Conservation (phyloP, 2,888 invertebrate genomes). For the Drosophila setosimentum region DNA sequence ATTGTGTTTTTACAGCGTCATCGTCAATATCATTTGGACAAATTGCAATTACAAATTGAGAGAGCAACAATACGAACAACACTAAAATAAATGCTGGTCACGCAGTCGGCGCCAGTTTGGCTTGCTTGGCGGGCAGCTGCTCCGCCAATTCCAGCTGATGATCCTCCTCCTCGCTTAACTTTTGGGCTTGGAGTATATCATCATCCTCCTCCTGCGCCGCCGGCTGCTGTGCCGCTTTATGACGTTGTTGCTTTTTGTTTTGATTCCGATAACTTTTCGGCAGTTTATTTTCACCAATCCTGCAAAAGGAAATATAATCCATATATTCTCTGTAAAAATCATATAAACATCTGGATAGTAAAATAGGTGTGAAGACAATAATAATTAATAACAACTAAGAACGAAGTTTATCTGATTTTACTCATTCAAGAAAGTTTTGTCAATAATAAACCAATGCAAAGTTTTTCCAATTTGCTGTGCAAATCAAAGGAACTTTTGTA, state of each 20-base stretch:
- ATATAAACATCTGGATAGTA: neutral
- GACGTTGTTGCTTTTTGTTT: constrained; percentile 87
- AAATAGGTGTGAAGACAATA: neutral
- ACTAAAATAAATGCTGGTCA: constrained; percentile 40
- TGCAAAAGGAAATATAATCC: constrained; percentile 69
- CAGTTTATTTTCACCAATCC: constrained; percentile 88
- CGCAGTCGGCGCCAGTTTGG: constrained; percentile 63
- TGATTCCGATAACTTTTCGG: constrained; percentile 89
- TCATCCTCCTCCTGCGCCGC: neutral
- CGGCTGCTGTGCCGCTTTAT: constrained; percentile 39
- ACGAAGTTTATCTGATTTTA: no score
- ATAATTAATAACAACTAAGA: no score
- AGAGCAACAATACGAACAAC: constrained; percentile 29
- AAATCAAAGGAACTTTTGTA: no score
- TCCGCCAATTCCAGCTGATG: constrained; percentile 9
- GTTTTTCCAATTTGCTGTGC: no score
- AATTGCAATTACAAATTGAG: constrained; percentile 50
- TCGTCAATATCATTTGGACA: constrained; percentile 18
- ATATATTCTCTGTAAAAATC: neutral
- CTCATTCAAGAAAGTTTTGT: no score
- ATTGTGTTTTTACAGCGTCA: constrained; percentile 17
- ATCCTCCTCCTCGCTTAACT: neutral
- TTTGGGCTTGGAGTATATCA: neutral
- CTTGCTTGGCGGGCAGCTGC: constrained; percentile 60
- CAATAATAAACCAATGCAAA: no score